Evolutionary conservation across 2,797 vertebrate species (phyloP).

Genomic region (Centroberyx gerrardi): DNA sequence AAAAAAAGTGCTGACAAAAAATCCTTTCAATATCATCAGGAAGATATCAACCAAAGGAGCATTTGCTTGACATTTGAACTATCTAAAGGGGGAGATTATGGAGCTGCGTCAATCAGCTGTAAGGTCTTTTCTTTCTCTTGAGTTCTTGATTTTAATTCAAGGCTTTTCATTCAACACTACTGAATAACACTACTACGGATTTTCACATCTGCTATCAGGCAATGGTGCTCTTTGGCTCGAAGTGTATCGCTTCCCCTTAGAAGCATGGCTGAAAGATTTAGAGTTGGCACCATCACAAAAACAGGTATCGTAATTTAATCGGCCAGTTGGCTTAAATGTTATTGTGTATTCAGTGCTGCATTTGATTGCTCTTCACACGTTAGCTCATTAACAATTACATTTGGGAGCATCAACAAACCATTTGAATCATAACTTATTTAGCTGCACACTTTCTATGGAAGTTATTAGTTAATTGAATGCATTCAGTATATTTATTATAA

Average conservation of each 20-base stretch:
- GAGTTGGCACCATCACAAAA: slow-evolving; percentile 59
- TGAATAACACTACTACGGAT: not conserved
- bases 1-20: not conserved
- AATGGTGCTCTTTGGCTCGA: slow-evolving; percentile 88
- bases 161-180: not conserved
- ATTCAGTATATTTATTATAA: not conserved
- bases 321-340: not conserved
- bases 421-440: not conserved
- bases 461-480: not conserved
- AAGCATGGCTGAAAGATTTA: slow-evolving; percentile 89
- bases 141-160: not conserved
- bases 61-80: slow-evolving; percentile 85
- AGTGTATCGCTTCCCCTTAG: slow-evolving; percentile 88
- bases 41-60: slow-evolving; percentile 87
- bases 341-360: not conserved
- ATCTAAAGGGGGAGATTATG: slow-evolving; percentile 84
- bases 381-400: not conserved
- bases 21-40: slow-evolving; percentile 74
- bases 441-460: not conserved
- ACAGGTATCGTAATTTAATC: slow-evolving; percentile 56
- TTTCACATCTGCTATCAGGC: slow-evolving; percentile 80
- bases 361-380: not conserved
- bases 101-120: slow-evolving; percentile 89
- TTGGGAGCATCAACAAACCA: not conserved
- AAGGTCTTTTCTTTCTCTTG: slow-evolving; percentile 51